Base-by-base conservation (phyloP, 2,888 invertebrate genomes). In the Pedicia rivosa region DNA sequence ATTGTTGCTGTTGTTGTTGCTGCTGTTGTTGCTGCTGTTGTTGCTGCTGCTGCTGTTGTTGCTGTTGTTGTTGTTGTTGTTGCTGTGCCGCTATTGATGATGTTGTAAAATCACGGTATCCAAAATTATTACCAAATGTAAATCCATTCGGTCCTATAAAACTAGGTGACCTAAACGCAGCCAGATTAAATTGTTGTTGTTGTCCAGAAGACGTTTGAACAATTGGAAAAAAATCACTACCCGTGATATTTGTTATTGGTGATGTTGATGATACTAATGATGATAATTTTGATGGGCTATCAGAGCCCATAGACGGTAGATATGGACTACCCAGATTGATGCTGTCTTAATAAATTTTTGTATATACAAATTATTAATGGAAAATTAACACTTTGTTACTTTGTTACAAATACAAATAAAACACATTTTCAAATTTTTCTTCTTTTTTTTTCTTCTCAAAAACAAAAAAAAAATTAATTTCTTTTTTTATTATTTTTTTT, bases 261-360 rank as follows among this genome's bases (percentile, higher is more conserved):
- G 43, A 40, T 16, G n/a, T n/a, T n/a, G 40, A 31, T 37, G 39
- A 38, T 25, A 40, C 40, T 39, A 33, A 38, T 35, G 38, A 44
- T 40, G 10, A 8, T 22, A 33, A 33, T 14, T 35, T 26, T 42
- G 47, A 47, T 45, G 54, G 54, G 51, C 55, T 57, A 46, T 56
- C 56, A 34, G 49, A 48, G 56, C 57, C 61, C 59, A 56, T 51
- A 46, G 55, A 52, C 49, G 50, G 51, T 45, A 58, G 50, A 46
- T 55, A 60, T 47, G 58, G 61, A 54, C 59, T 60, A 60, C 59
- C 59, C 59, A 60, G 59, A 54, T 54, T 59, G 54, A n/a, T n/a
- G n/a, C n/a, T n/a, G n/a, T n/a, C n/a, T n/a, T n/a, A n/a, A n/a
- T n/a, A n/a, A n/a, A n/a, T n/a, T n/a, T n/a, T n/a, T n/a, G n/a